Evolutionary conservation across 2,113 vertebrate species (phyloP).

Genomic region (Xyrauchen texanus): DNA sequence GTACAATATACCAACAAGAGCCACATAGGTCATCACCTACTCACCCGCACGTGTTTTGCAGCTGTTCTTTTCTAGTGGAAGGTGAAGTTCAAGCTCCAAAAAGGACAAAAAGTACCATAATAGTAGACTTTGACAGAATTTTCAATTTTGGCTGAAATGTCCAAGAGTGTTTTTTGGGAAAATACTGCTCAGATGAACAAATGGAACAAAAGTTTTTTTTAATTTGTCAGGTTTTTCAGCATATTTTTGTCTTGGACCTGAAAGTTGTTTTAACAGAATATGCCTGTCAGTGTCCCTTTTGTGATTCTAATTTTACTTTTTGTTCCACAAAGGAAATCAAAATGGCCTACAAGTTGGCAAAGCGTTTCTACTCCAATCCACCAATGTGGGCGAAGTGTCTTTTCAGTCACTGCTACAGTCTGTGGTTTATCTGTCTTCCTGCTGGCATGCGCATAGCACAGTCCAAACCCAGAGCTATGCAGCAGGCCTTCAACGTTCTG

Average conservation of each 20-base stretch:
- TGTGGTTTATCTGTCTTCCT: conserved; percentile 98
- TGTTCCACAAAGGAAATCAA: conserved; percentile 86
- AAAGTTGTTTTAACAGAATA: neutral
- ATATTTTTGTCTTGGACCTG: neutral
- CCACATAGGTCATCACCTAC: too few species aligned
- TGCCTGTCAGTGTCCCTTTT: neutral
- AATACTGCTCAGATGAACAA: neutral
- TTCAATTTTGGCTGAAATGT: neutral
- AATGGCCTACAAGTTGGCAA: conserved; percentile 91
- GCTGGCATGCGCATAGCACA: conserved; percentile 83
- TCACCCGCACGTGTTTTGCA: too few species aligned
- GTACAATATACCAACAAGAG: too few species aligned
- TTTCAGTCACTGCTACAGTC: conserved; percentile 93
- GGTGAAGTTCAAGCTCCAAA: neutral
- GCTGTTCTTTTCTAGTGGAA: too few species aligned
- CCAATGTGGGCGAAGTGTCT: conserved; percentile 92
- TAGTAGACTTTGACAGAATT: neutral
- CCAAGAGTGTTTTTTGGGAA: neutral
- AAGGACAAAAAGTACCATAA: neutral
- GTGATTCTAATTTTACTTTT: neutral
- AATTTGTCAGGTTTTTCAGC: neutral
- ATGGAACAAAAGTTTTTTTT: neutral
- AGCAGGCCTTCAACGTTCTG: conserved; percentile 89
- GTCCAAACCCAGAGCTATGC: conserved; percentile 86
- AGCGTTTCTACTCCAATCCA: conserved; percentile 83